phyloP scores from a whole-genome alignment of 2,888 invertebrate genomes.

The Tenthredo notha region DNA sequence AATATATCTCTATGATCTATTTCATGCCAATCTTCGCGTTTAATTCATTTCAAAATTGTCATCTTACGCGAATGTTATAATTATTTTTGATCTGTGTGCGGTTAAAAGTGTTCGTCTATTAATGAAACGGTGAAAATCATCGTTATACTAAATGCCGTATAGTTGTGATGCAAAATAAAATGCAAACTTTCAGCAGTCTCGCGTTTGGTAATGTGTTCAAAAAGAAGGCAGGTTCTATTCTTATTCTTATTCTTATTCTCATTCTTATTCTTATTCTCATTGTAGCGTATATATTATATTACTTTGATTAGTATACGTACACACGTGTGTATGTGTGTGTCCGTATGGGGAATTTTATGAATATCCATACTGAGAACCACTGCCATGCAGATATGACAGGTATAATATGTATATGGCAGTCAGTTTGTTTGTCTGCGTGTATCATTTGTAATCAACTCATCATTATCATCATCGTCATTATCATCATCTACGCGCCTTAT shows the following conservation, averaged over 20 bases:
- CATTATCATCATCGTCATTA: neutral
- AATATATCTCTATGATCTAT: neutral
- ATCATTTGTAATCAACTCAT: neutral
- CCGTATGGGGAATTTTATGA: neutral
- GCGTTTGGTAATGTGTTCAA: conserved; percentile 73
- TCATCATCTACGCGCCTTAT: neutral
- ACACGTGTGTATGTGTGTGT: neutral
- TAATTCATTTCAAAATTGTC: neutral
- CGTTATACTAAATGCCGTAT: neutral
- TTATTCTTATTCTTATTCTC: conserved; percentile 18
- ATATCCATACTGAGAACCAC: neutral
- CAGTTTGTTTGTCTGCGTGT: neutral
- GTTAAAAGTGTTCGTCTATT: neutral
- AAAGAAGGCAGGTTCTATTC: conserved; percentile 72
- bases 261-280: conserved; percentile 10
- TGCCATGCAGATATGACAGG: neutral
- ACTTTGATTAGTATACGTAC: neutral
- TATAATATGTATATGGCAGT: neutral
- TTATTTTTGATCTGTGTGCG: neutral
- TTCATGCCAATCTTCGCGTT: neutral
- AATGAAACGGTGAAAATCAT: neutral
- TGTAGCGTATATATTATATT: neutral
- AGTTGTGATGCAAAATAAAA: conserved; percentile 63
- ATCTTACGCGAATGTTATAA: neutral
- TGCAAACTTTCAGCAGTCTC: conserved; percentile 73